Conservation (phyloP, 2,797 vertebrate species). For the Nasua narica region DNA sequence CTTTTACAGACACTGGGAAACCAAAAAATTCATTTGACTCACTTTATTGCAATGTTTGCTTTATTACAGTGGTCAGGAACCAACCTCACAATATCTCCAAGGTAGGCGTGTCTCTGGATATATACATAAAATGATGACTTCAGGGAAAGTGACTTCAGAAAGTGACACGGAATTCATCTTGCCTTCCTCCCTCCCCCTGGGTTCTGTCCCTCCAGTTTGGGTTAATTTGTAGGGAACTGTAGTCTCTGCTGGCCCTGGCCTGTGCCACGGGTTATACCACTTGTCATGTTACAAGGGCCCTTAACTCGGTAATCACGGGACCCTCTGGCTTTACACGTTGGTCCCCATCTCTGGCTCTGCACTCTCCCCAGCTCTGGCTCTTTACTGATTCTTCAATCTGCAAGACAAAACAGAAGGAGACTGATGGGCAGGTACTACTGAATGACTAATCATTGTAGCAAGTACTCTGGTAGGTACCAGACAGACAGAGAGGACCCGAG, state of each 20-base stretch:
- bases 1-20: background rate
- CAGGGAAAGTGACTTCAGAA: background rate
- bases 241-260: background rate
- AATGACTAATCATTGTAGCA: background rate
- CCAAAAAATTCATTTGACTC: background rate
- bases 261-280: slow-evolving; percentile 69
- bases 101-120: background rate
- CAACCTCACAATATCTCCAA: background rate
- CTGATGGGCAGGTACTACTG: background rate
- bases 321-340: slow-evolving; percentile 88
- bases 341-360: slow-evolving; percentile 85
- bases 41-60: background rate
- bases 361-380: too few species aligned
- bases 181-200: background rate
- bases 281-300: slow-evolving; percentile 89
- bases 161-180: background rate
- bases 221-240: background rate
- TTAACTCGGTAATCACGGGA: slow-evolving; percentile 83
- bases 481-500: background rate
- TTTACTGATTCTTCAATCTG: slow-evolving; percentile 89
- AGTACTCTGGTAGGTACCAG: background rate
- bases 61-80: background rate
- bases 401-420: background rate
- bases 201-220: background rate
- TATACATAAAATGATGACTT: background rate